These are phyloP conservation scores for Hydraecia micacea DNA, from an alignment of 2,888 invertebrate genomes.

Conservation along the genomic window DNA sequence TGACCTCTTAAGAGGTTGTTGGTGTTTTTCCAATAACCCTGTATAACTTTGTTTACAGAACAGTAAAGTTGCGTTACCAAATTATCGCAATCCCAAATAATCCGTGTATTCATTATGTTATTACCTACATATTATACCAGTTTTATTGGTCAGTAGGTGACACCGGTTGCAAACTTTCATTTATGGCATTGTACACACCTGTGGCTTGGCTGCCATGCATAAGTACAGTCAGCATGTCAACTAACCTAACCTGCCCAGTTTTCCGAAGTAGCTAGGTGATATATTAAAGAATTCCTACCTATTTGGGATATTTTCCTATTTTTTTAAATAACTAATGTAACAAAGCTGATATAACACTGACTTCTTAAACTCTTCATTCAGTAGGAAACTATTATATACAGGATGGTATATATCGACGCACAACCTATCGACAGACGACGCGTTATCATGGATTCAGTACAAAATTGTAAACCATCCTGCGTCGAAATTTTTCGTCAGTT, in stretches of 20 bases:
- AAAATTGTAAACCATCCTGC: too few relatives aligned
- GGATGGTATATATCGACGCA: too few relatives aligned
- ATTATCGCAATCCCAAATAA: constrained; percentile 22
- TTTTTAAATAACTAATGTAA: too few relatives aligned
- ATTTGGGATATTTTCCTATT: neutral
- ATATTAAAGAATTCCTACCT: neutral
- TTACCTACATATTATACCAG: constrained; percentile 19
- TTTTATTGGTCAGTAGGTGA: constrained; percentile 37
- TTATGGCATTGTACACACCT: constrained; percentile 36
- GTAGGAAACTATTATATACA: neutral
- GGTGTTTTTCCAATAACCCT: too few relatives aligned
- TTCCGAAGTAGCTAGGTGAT: neutral
- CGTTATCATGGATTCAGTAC: too few relatives aligned
- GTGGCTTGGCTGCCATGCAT: constrained; percentile 7
- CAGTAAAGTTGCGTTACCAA: constrained; percentile 7
- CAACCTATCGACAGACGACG: too few relatives aligned
- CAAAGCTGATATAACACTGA: neutral
- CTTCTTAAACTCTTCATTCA: neutral
- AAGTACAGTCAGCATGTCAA: constrained; percentile 27
- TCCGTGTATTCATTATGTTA: constrained; percentile 22
- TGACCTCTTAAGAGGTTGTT: too few relatives aligned
- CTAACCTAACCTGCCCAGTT: neutral
- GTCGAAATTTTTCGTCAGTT: too few relatives aligned
- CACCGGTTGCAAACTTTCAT: constrained; percentile 46
- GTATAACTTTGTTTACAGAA: constrained; percentile 18